Evolutionary conservation across 2,113 vertebrate genomes (phyloP).

Genomic region (Dicerorhinus sumatrensis): DNA sequence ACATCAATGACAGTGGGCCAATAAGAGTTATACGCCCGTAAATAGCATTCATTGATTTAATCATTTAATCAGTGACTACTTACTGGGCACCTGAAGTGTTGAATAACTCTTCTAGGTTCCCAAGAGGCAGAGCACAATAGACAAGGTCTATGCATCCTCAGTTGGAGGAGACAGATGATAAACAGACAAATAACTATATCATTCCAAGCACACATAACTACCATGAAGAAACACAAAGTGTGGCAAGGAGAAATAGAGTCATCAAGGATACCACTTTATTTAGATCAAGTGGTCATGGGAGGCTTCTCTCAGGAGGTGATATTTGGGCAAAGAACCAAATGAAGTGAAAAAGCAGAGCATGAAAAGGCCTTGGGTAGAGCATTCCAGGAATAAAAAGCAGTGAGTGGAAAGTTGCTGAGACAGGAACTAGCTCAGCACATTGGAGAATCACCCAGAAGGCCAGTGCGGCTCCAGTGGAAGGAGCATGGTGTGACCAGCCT

Average conservation of each 20-base stretch:
- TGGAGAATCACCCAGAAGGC: background rate
- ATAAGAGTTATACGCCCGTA: background rate
- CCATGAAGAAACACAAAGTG: background rate
- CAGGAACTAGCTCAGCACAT: accelerated
- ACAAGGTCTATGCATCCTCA: background rate
- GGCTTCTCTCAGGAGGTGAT: background rate
- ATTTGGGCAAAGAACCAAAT: no score
- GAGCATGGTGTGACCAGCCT: accelerated
- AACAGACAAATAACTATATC: accelerated
- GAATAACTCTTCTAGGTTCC: accelerated
- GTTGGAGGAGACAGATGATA: background rate
- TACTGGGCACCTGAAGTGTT: background rate
- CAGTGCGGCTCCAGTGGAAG: accelerated
- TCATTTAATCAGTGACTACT: background rate
- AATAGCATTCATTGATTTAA: background rate
- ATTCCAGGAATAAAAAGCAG: background rate
- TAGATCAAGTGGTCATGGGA: accelerated
- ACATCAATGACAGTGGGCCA: no score
- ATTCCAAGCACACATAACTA: no score
- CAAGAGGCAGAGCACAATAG: accelerated
- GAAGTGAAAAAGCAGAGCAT: background rate
- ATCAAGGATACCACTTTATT: background rate
- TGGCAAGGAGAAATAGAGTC: background rate
- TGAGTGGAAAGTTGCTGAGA: accelerated
- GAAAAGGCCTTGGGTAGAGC: background rate